Conservation (phyloP, 2,797 vertebrate genomes). For the Myioborus melanocephalus region DNA sequence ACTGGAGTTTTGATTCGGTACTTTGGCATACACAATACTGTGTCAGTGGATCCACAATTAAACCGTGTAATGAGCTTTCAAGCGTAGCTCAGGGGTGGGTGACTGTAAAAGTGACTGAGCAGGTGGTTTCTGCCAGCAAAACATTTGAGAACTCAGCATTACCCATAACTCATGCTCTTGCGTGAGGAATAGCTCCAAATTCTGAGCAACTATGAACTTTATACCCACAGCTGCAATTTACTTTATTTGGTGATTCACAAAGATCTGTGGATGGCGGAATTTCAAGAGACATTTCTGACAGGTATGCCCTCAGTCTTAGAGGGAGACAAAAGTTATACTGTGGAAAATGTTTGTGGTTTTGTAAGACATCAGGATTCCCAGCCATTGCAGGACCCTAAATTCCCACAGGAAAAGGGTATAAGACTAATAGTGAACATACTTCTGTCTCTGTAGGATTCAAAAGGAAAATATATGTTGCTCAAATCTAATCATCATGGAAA, state of each 20-base stretch:
- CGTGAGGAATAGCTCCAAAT: background rate
- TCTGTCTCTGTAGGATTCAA: background rate
- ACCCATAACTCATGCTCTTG: background rate
- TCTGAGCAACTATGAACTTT: background rate
- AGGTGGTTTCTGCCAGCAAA: background rate
- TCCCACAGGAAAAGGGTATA: background rate
- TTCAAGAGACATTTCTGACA: background rate
- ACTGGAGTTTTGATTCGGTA: background rate
- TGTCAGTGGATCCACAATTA: background rate
- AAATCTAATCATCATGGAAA: background rate
- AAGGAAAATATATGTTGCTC: background rate
- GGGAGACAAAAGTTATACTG: background rate
- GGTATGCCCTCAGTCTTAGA: background rate
- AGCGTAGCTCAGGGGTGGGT: background rate
- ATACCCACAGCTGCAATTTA: background rate
- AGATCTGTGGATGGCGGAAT: background rate
- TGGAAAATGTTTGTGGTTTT: background rate
- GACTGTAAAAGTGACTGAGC: background rate
- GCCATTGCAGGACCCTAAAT: background rate
- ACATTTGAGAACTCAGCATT: background rate
- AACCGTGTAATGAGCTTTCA: background rate
- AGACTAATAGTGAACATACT: background rate
- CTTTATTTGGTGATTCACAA: background rate
- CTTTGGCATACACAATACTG: background rate
- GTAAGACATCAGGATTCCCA: background rate